Percentiles rank a stretch among this genome's conserved stretches.
phyloP scores from a whole-genome alignment of 2,113 vertebrate species.

The Albula glossodonta region DNA sequence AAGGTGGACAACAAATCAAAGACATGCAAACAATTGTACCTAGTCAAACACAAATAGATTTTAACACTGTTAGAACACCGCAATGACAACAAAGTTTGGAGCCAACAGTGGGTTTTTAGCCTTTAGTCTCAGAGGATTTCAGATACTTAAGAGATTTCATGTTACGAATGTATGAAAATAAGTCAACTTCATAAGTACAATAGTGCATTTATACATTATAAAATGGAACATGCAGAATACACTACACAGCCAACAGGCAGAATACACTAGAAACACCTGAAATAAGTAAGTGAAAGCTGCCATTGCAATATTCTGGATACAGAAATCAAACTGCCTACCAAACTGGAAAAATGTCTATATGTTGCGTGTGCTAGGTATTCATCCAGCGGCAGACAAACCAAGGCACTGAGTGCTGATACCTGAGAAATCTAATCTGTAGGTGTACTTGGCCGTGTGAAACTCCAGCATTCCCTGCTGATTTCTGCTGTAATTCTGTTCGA shows the following conservation, averaged over 20 bases:
- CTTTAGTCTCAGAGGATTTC: too few relatives aligned
- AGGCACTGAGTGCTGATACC: conserved; percentile 61
- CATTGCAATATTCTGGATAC: neutral
- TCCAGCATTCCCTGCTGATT: conserved; percentile 84
- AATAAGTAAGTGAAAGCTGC: neutral
- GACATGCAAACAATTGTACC: neutral
- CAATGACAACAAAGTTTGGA: too few relatives aligned
- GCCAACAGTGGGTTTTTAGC: too few relatives aligned
- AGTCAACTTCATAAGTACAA: too few relatives aligned
- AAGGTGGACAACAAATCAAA: neutral
- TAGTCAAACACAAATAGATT: neutral
- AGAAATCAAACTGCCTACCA: neutral
- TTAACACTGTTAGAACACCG: neutral
- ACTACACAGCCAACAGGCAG: too few relatives aligned
- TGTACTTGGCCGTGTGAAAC: conserved; percentile 92
- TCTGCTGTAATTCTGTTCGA: conserved; percentile 86
- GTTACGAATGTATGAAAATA: too few relatives aligned
- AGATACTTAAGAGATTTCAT: too few relatives aligned
- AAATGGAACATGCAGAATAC: too few relatives aligned
- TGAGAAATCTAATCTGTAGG: conserved; percentile 89
- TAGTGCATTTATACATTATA: too few relatives aligned
- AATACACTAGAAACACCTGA: too few relatives aligned
- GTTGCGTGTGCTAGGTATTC: neutral
- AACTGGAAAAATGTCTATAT: neutral
- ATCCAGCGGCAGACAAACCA: neutral